A percentile compares a stretch with the other conserved stretches of the same genome.
These are phyloP conservation scores for Trichonephila clavata DNA, from an alignment of 1,140 invertebrate species.

Conservation along the genomic window DNA sequence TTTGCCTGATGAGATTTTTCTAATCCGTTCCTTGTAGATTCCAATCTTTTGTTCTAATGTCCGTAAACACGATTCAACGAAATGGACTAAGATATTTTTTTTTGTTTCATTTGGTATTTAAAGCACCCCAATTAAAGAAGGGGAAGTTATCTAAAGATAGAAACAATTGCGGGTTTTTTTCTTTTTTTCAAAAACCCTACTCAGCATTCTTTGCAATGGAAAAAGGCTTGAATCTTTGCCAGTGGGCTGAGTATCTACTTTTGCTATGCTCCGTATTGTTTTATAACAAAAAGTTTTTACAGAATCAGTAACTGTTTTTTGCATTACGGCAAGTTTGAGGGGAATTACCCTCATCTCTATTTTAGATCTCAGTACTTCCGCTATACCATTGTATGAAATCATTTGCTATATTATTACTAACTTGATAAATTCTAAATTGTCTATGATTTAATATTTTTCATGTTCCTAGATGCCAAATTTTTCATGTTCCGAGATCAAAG, in stretches of 20 bases:
- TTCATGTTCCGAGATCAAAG: too few relatives aligned
- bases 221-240: slow-evolving; percentile 72
- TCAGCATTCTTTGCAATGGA: slow-evolving; percentile 74
- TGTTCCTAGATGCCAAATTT: too few relatives aligned
- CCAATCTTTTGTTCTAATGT: slow-evolving; percentile 59
- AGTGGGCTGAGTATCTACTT: slow-evolving; percentile 44
- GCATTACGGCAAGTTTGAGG: neutral
- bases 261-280: slow-evolving; percentile 54
- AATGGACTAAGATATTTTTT: slow-evolving; percentile 32
- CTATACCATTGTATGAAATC: too few relatives aligned
- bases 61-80: slow-evolving; percentile 9
- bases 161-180: slow-evolving; percentile 63
- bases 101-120: slow-evolving; percentile 50
- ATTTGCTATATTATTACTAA: too few relatives aligned
- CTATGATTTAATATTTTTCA: too few relatives aligned
- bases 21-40: slow-evolving; percentile 47
- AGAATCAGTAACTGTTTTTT: slow-evolving; percentile 1
- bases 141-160: slow-evolving; percentile 66
- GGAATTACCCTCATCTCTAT: neutral
- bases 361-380: too few relatives aligned
- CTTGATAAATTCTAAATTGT: too few relatives aligned
- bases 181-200: slow-evolving; percentile 10
- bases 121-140: slow-evolving; percentile 67
- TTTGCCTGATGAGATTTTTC: slow-evolving; percentile 55
- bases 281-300: slow-evolving; percentile 50